Conservation (phyloP, 2,113 vertebrate genomes). For the Gymnarchus niloticus region DNA sequence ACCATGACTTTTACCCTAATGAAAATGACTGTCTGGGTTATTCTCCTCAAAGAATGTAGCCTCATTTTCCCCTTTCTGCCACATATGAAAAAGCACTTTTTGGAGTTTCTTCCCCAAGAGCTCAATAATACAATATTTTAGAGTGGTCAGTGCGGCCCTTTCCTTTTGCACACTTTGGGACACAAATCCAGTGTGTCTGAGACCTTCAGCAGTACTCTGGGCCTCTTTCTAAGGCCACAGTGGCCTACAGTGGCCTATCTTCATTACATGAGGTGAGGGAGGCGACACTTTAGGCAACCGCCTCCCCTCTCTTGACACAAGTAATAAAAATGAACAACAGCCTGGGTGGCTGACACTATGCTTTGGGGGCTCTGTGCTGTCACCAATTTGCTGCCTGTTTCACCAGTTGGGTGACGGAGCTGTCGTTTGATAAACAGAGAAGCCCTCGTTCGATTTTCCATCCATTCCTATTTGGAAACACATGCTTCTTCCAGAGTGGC, state of each 20-base stretch:
- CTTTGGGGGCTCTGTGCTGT: conserved; percentile 49
- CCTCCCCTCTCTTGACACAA: conserved; percentile 43
- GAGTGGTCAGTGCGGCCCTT: conserved; percentile 47
- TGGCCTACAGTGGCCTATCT: conserved; percentile 8
- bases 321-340: conserved; percentile 53
- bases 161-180: neutral
- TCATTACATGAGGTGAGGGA: conserved; percentile 15
- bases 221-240: neutral
- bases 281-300: conserved; percentile 31
- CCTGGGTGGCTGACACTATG: conserved; percentile 32
- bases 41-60: neutral
- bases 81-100: neutral
- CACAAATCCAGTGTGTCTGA: too few relatives aligned
- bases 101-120: neutral
- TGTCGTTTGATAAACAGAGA: conserved; percentile 74
- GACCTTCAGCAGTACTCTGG: neutral
- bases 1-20: neutral
- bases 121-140: neutral
- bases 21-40: neutral
- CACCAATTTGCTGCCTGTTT: conserved; percentile 55
- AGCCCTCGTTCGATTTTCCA: conserved; percentile 64
- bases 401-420: conserved; percentile 68
- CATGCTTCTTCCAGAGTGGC: conserved; percentile 55
- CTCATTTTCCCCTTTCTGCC: neutral
- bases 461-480: conserved; percentile 73